These are phyloP conservation scores for Notamacropus eugenii DNA, from an alignment of 2,797 vertebrate genomes.

Conservation along the genomic window DNA sequence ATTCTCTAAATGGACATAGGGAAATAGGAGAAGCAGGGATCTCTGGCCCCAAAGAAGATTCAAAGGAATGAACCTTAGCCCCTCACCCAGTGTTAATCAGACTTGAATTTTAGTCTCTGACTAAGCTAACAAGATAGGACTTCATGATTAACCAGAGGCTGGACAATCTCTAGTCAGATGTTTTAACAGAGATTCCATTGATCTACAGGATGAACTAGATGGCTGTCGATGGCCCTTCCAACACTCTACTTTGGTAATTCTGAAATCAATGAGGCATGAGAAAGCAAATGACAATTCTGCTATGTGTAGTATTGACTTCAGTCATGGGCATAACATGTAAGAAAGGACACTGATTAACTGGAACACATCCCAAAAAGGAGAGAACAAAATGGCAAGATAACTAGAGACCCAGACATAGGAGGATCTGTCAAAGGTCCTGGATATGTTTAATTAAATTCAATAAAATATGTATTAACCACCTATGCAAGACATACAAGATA, in stretches of 20 bases:
- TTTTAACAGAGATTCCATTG: not conserved
- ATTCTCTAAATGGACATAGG: not conserved
- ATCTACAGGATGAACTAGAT: not conserved
- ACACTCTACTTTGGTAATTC: not conserved
- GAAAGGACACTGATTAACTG: not conserved
- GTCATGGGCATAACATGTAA: not conserved
- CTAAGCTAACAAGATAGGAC: not conserved
- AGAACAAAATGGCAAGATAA: not conserved
- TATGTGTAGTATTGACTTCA: not conserved
- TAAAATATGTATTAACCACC: not conserved
- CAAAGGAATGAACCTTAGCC: not conserved
- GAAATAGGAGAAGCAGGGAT: not conserved
- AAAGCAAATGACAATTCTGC: not conserved
- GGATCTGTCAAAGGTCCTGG: not conserved
- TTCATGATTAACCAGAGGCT: not conserved
- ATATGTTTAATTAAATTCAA: not conserved
- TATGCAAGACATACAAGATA: not conserved
- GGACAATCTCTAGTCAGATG: not conserved
- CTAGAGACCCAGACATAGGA: not conserved
- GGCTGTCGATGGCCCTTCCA: not conserved
- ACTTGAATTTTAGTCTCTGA: not conserved
- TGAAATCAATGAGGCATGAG: not conserved
- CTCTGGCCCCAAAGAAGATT: not conserved
- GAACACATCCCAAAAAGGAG: not conserved
- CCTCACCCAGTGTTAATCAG: not conserved